Evolutionary conservation across 2,113 vertebrate species (phyloP), one percentile per base, ranked within the genome.

Genomic region (Tachysurus vachellii): DNA sequence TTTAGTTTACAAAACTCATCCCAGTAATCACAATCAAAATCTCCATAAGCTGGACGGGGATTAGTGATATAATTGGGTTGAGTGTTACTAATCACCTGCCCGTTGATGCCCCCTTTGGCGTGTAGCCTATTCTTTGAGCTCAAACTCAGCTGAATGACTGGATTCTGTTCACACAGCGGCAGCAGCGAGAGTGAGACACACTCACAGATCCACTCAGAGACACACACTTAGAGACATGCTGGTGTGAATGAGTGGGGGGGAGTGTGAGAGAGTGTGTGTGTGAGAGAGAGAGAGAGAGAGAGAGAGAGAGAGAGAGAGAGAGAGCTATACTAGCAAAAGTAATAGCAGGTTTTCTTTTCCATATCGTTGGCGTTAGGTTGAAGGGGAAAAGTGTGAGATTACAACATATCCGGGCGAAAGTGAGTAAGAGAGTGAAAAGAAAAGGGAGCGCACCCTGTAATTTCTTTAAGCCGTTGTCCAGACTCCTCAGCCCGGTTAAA

Each of bases 101-200:
- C 90, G 90, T 90, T 95, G 95, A 95, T 94, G 95, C 91, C 96
- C 92, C 94, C 92, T 93, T 92, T 93, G 83, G 14, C 87, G 91
- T 91, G 92, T 86, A 80, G 80, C 91, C 89, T 23, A 23, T 88
- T 82, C 87, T 92, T 90, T 92, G 91, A 89, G 93, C 94, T 94
- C 92, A 91, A 92, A 86, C 92, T 92, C 92, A 88, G 88, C 88
- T 88, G 90, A 92, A 91, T 91, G 91, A 93, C 92, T 88, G 94
- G 93, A 94, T 90, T 94, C 93, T 47, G 54, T 85, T 85, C 83
- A 85, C 83, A 85, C 68, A 85, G 83, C 19, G 26, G 64, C 61
- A 83, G 82, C 62, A 90, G 91, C 82, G 90, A 91, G 90, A 90
- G 91, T 91, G 91, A 89, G 91, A 85, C 21, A 62, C 57, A 83